Evolutionary conservation across 2,113 vertebrate species (phyloP).

Genomic region (Anguilla japonica): DNA sequence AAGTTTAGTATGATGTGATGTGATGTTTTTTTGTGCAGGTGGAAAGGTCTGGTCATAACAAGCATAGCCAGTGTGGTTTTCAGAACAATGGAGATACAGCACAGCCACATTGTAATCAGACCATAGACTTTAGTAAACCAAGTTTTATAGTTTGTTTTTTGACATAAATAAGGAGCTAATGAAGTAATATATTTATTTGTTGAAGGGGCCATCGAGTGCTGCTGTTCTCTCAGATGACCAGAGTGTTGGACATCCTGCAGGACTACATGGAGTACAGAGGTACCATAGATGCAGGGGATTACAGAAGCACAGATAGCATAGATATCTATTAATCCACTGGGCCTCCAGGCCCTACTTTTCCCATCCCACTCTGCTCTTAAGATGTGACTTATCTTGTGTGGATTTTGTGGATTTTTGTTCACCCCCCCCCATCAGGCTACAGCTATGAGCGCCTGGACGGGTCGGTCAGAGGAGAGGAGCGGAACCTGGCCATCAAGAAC

Average conservation of each 20-base stretch:
- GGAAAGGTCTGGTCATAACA: too few relatives aligned
- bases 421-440: conserved; percentile 72
- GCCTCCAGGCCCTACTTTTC: too few relatives aligned
- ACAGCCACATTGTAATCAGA: too few relatives aligned
- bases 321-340: not conserved
- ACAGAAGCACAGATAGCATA: not conserved
- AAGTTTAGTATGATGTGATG: too few relatives aligned
- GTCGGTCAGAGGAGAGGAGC: conserved; percentile 86
- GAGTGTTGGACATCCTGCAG: conserved; percentile 89
- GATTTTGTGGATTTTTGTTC: too few relatives aligned
- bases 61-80: too few relatives aligned
- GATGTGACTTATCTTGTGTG: too few relatives aligned
- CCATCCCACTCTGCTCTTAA: too few relatives aligned
- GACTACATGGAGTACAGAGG: conserved; percentile 92
- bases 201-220: conserved; percentile 81
- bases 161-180: not conserved
- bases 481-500: conserved; percentile 88
- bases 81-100: too few relatives aligned
- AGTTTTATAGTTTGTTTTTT: not conserved
- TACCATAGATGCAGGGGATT: conserved; percentile 40
- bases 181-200: not conserved
- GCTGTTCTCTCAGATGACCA: conserved; percentile 94
- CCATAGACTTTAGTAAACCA: not conserved
- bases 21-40: too few relatives aligned
- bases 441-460: conserved; percentile 92